Percentiles rank a stretch among this genome's conserved stretches.
These are phyloP conservation scores for Artibeus jamaicensis DNA, from an alignment of 2,797 vertebrate species.

Conservation along the genomic window DNA sequence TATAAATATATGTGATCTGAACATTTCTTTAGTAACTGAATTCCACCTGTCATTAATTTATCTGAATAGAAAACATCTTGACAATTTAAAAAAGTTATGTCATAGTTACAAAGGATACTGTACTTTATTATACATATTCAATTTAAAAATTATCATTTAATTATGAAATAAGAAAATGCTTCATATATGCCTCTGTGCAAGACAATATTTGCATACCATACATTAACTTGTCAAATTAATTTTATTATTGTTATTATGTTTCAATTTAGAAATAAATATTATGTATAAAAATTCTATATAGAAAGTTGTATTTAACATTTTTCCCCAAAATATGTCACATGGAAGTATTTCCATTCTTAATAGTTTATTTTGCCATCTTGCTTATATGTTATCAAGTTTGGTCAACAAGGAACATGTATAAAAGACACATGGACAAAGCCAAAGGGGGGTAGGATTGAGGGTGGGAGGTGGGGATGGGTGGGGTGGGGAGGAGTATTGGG, in stretches of 20 bases:
- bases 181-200: background rate
- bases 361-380: background rate
- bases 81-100: background rate
- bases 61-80: background rate
- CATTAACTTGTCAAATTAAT: background rate
- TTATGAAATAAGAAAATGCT: background rate
- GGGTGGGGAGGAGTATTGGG: too few relatives aligned
- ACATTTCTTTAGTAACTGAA: background rate
- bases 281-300: background rate
- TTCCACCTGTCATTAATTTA: background rate
- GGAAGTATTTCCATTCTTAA: background rate
- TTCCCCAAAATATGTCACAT: background rate
- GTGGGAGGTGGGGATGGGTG: too few relatives aligned
- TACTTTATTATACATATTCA: background rate
- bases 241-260: background rate
- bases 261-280: conserved; percentile 22
- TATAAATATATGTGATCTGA: background rate
- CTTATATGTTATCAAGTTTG: background rate
- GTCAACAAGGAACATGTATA: too few relatives aligned
- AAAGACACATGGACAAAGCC: too few relatives aligned
- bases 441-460: too few relatives aligned
- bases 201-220: background rate
- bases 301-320: background rate
- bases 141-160: conserved; percentile 5
- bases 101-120: background rate